Evolutionary conservation across 2,888 invertebrate genomes (phyloP).

Genomic region (Sesia bembeciformis): DNA sequence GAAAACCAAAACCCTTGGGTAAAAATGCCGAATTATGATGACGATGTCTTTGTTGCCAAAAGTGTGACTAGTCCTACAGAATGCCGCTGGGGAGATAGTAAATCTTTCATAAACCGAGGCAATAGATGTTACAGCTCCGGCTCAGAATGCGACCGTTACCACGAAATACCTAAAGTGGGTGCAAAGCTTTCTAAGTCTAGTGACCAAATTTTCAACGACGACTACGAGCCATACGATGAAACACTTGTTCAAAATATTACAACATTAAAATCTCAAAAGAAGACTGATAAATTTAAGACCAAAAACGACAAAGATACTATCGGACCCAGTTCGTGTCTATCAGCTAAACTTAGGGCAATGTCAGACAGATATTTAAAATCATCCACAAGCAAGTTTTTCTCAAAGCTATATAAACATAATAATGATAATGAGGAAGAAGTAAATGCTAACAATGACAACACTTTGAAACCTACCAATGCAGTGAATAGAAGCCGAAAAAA

Average conservation of each 20-base stretch:
- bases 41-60: slow-evolving; percentile 64
- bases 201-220: slow-evolving; percentile 71
- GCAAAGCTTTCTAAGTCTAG: slow-evolving; percentile 67
- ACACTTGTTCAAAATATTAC: slow-evolving; percentile 23
- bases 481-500: slow-evolving; percentile 52
- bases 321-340: slow-evolving; percentile 76
- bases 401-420: slow-evolving; percentile 76
- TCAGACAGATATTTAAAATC: slow-evolving; percentile 82
- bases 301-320: slow-evolving; percentile 64
- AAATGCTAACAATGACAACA: slow-evolving; percentile 34
- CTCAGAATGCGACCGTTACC: slow-evolving; percentile 66
- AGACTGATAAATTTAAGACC: slow-evolving; percentile 65
- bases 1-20: slow-evolving; percentile 70
- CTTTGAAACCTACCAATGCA: slow-evolving; percentile 39
- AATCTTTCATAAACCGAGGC: slow-evolving; percentile 53
- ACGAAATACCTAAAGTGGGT: slow-evolving; percentile 57
- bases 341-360: slow-evolving; percentile 81
- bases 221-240: slow-evolving; percentile 53
- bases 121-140: slow-evolving; percentile 67
- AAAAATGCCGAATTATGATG: slow-evolving; percentile 62
- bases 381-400: slow-evolving; percentile 79
- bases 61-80: slow-evolving; percentile 47
- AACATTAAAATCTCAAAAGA: slow-evolving; percentile 49
- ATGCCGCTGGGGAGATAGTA: slow-evolving; percentile 52
- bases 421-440: slow-evolving; percentile 42